Evolutionary conservation across 2,797 vertebrate genomes (phyloP).

Genomic region (Picus viridis): DNA sequence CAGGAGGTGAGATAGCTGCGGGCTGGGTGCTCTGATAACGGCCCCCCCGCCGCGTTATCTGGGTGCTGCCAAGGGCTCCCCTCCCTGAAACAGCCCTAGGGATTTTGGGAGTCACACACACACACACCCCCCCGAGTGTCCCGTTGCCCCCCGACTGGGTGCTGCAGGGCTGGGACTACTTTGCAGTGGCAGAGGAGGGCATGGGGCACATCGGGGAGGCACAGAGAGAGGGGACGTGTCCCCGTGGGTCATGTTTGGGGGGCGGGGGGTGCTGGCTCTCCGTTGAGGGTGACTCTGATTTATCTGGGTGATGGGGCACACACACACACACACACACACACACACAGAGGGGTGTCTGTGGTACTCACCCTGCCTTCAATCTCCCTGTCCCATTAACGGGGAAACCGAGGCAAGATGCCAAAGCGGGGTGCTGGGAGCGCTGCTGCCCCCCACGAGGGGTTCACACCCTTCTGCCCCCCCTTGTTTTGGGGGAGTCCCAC

Average conservation of each 20-base stretch:
- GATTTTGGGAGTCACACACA: not conserved
- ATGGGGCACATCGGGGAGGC: not conserved
- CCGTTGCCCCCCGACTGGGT: not conserved
- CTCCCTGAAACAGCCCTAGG: not conserved
- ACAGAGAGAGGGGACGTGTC: not conserved
- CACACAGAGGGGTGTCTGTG: too few relatives aligned
- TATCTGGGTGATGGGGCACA: not conserved
- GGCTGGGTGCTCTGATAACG: conserved; percentile 21
- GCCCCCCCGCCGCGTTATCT: conserved; percentile 8
- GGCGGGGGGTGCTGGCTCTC: not conserved
- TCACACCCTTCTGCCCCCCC: not conserved
- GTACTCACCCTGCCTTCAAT: accelerated
- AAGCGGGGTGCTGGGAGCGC: accelerated
- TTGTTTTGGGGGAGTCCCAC: not conserved
- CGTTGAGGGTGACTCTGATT: not conserved
- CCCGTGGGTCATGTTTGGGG: accelerated
- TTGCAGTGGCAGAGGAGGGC: not conserved
- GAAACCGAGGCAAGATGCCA: not conserved
- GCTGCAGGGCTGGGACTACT: not conserved
- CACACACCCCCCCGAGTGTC: accelerated
- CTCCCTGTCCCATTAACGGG: not conserved
- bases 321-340: too few relatives aligned
- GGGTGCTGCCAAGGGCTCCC: not conserved
- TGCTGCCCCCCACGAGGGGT: not conserved
- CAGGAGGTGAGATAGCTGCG: not conserved